Percentiles rank a stretch among this genome's conserved stretches.
Evolutionary conservation across 2,888 invertebrate genomes (phyloP).

Genomic region (Ptychoptera contaminata): DNA sequence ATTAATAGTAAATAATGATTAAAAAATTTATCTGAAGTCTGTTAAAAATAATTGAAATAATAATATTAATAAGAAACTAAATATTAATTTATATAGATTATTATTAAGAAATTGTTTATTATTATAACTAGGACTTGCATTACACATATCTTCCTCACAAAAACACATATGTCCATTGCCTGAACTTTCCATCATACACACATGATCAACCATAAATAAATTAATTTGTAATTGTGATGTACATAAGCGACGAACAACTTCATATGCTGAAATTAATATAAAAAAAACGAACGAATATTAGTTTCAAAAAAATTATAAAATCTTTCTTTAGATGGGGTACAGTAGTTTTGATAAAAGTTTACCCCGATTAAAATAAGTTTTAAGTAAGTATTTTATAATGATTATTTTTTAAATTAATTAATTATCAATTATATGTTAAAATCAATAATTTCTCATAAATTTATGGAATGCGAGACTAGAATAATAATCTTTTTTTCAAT

Average conservation of each 20-base stretch:
- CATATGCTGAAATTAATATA: conserved; percentile 53
- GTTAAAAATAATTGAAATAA: background rate
- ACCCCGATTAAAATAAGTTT: no score
- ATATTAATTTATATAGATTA: background rate
- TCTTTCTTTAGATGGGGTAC: no score
- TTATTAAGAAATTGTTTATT: background rate
- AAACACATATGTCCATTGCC: conserved; percentile 97
- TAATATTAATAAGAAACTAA: background rate
- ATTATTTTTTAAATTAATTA: no score
- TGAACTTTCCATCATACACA: conserved; percentile 98
- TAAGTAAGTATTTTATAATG: no score
- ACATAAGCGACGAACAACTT: conserved; percentile 81
- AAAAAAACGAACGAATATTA: background rate
- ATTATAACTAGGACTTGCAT: conserved; percentile 30
- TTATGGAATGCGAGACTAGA: no score
- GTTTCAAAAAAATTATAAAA: no score
- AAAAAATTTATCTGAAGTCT: background rate
- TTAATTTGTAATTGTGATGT: conserved; percentile 89
- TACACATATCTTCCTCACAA: conserved; percentile 96
- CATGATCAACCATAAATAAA: conserved; percentile 94
- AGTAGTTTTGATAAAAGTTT: no score
- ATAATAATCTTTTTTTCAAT: no score
- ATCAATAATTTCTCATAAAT: no score
- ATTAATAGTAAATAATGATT: background rate
- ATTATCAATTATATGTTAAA: no score